Percentiles rank a stretch among this genome's conserved stretches.
phyloP scores from a whole-genome alignment of 2,113 vertebrate genomes.

The Nasalis larvatus region DNA sequence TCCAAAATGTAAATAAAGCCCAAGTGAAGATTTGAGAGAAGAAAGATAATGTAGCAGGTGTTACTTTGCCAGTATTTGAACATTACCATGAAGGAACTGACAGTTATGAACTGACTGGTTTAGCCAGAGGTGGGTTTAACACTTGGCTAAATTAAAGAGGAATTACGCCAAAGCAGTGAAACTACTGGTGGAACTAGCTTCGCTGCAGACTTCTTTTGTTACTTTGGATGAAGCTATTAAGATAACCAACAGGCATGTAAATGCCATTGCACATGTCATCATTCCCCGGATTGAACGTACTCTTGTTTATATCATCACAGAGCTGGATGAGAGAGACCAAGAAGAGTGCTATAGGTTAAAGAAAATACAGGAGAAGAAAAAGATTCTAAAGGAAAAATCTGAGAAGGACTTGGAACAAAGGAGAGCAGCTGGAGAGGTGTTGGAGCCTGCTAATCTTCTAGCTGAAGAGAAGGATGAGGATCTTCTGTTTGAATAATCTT shows the following conservation, averaged over 20 bases:
- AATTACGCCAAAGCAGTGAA: slow-evolving; percentile 99
- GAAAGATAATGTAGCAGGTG: slow-evolving; percentile 99
- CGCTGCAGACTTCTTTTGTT: slow-evolving; percentile 98
- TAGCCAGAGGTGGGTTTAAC: slow-evolving; percentile 96
- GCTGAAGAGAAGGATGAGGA: slow-evolving; percentile 95
- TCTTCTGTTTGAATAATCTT: slow-evolving; percentile 93
- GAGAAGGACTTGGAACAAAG: slow-evolving; percentile 90
- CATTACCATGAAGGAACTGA: too few relatives aligned
- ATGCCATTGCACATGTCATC: slow-evolving; percentile 99
- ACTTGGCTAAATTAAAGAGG: slow-evolving; percentile 97
- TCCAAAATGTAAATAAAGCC: slow-evolving; percentile 99
- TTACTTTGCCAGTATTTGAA: slow-evolving; percentile 57
- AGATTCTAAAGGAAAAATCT: slow-evolving; percentile 92
- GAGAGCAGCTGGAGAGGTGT: slow-evolving; percentile 85
- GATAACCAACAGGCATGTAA: slow-evolving; percentile 98
- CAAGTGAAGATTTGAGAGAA: slow-evolving; percentile 98
- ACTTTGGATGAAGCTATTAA: slow-evolving; percentile 99
- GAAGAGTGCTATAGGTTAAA: slow-evolving; percentile 96
- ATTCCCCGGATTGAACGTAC: slow-evolving; percentile 98
- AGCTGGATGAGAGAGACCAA: slow-evolving; percentile 97
- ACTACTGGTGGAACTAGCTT: slow-evolving; percentile 97
- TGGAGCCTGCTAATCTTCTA: slow-evolving; percentile 93
- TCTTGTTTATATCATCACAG: slow-evolving; percentile 97
- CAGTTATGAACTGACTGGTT: slow-evolving; percentile 96
- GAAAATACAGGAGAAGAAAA: slow-evolving; percentile 99